Evolutionary conservation across 2,113 vertebrate genomes (phyloP).

Genomic region (Caranx ignobilis): DNA sequence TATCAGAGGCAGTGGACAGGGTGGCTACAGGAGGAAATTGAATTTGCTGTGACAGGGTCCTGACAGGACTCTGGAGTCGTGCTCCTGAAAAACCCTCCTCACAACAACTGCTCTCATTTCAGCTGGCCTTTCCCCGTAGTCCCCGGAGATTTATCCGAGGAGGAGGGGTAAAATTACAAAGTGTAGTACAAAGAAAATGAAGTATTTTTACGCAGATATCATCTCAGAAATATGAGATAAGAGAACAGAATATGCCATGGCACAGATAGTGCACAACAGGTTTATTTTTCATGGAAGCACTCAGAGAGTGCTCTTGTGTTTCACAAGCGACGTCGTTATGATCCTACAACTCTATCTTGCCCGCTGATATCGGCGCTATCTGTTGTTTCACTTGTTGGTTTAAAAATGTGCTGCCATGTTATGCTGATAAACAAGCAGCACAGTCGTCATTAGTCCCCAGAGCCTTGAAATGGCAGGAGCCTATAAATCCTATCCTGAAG

Average conservation of each 20-base stretch:
- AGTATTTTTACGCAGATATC: conserved; percentile 26
- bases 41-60: conserved; percentile 70
- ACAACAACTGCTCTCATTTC: conserved; percentile 49
- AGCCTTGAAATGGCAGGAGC: conserved; percentile 60
- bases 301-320: conserved; percentile 27
- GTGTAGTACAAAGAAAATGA: conserved; percentile 24
- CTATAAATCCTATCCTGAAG: conserved; percentile 63
- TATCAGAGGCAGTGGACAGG: conserved; percentile 56
- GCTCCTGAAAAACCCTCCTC: conserved; percentile 30
- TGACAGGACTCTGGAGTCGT: conserved; percentile 50
- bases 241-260: conserved; percentile 1
- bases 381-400: conserved; percentile 50
- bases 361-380: not conserved
- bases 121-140: conserved; percentile 22
- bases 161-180: conserved; percentile 32
- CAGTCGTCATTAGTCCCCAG: conserved; percentile 57
- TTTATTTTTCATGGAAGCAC: conserved; percentile 37
- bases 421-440: conserved; percentile 38
- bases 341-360: conserved; percentile 1
- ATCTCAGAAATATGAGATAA: conserved; percentile 40
- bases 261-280: conserved; percentile 25
- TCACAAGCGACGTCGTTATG: not conserved
- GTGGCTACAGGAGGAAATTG: conserved; percentile 69
- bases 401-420: conserved; percentile 37
- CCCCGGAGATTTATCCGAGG: conserved; percentile 20